These are phyloP conservation scores for Serripes groenlandicus DNA, from an alignment of 2,888 invertebrate species.

Conservation along the genomic window DNA sequence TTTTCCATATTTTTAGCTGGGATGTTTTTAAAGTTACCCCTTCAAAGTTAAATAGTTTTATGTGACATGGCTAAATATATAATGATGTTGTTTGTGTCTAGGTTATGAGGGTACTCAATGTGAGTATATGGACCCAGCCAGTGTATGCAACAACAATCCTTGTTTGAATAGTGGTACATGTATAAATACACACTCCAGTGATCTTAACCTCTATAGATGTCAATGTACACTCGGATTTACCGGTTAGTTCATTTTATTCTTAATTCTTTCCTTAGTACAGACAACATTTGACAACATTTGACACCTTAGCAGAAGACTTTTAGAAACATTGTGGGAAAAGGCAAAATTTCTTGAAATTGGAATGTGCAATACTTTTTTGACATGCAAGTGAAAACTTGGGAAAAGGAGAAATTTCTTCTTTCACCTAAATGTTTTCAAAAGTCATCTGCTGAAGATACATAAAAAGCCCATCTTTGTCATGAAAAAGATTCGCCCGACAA, in stretches of 20 bases:
- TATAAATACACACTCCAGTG: constrained; percentile 89
- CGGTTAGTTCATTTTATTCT: constrained; percentile 79
- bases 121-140: constrained; percentile 94
- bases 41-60: not conserved
- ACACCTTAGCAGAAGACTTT: not conserved
- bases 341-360: not conserved
- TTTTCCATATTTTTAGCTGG: too few species aligned
- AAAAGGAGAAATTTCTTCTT: not conserved
- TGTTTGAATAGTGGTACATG: constrained; percentile 97
- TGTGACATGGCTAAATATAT: not conserved
- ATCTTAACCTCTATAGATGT: constrained; percentile 93
- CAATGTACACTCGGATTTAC: constrained; percentile 94
- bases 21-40: too few species aligned
- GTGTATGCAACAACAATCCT: constrained; percentile 94
- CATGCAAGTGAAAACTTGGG: not conserved
- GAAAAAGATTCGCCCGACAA: too few species aligned
- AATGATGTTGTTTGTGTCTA: constrained; percentile 61
- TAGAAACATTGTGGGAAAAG: not conserved
- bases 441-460: too few species aligned
- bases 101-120: constrained; percentile 95
- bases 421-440: not conserved
- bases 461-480: too few species aligned
- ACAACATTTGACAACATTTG: not conserved
- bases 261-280: not conserved
- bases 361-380: not conserved